phyloP scores from a whole-genome alignment of 2,797 vertebrate species.

The Micromesistius poutassou region DNA sequence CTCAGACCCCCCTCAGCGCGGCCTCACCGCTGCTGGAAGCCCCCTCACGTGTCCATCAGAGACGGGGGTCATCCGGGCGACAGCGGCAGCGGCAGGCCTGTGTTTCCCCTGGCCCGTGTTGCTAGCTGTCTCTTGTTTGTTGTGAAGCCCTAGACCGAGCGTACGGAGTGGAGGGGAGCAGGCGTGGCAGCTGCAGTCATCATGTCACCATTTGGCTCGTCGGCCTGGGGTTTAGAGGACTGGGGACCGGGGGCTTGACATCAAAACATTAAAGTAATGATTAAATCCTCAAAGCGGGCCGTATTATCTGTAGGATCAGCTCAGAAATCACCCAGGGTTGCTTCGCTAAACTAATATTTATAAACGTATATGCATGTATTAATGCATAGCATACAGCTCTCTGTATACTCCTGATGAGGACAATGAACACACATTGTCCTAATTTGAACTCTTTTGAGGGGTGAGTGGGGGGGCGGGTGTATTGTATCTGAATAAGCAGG shows the following conservation, averaged over 20 bases:
- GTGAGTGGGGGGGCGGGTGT: background rate
- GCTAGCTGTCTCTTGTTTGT: no score
- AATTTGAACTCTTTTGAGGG: background rate
- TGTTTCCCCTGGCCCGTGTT: no score
- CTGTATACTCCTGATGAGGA: background rate
- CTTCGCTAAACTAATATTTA: background rate
- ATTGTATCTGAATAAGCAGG: background rate
- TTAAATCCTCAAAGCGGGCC: background rate
- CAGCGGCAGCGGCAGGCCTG: no score
- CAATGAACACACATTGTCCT: slow-evolving; percentile 1
- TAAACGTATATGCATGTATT: background rate
- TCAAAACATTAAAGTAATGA: background rate
- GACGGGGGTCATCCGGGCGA: no score
- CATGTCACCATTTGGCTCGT: background rate
- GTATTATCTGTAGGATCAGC: background rate
- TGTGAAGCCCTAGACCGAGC: no score
- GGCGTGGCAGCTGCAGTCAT: background rate
- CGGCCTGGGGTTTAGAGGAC: background rate
- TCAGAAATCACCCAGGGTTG: background rate
- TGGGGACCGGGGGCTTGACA: background rate
- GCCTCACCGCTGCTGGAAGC: no score
- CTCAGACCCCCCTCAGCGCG: no score
- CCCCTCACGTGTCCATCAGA: no score
- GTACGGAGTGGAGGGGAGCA: background rate
- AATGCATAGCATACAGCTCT: background rate